These are phyloP conservation scores for Mesocricetus auratus DNA, from an alignment of 2,113 vertebrate genomes.

Conservation along the genomic window DNA sequence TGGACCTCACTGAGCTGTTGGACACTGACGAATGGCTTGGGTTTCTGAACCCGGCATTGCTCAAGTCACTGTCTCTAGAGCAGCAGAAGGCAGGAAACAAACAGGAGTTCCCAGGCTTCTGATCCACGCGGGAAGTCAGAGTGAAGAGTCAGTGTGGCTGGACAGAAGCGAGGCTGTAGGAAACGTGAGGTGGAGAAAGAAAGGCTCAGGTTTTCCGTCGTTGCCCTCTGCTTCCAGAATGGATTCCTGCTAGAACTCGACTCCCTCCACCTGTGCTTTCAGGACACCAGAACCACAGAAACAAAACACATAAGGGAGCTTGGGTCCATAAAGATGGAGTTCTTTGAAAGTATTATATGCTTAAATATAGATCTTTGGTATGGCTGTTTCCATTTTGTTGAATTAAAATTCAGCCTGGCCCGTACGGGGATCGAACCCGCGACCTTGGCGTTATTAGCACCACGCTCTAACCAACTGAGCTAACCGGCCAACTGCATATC, in stretches of 20 bases:
- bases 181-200: neutral
- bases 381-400: too few species aligned
- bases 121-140: neutral
- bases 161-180: too few species aligned
- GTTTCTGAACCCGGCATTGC: neutral
- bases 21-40: neutral
- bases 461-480: conserved; percentile 1
- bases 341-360: neutral
- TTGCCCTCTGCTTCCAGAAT: too few species aligned
- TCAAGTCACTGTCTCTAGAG: neutral
- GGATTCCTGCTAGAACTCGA: too few species aligned
- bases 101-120: neutral
- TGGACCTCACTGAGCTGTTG: neutral
- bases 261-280: neutral
- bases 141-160: neutral
- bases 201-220: too few species aligned
- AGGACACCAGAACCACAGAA: too few species aligned
- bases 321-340: neutral
- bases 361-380: too few species aligned
- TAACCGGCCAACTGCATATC: neutral
- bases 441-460: conserved; percentile 17
- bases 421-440: neutral
- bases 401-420: too few species aligned
- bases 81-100: neutral
- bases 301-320: too few species aligned